phyloP scores from a whole-genome alignment of 2,888 invertebrate species.

The Drosophila cognata region DNA sequence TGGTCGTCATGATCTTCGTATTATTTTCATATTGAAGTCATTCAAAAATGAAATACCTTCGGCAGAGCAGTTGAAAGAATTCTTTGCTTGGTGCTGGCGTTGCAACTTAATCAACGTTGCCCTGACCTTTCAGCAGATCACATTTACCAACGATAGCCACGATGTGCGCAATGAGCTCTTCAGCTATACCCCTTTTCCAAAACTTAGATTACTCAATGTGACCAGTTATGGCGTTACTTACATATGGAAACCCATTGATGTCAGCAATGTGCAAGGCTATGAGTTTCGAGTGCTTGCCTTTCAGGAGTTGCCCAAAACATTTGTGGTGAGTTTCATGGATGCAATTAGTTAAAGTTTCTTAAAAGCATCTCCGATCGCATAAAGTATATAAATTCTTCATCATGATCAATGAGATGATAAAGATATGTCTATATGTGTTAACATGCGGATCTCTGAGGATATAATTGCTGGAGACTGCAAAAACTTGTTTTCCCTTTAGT shows the following conservation, averaged over 20 bases:
- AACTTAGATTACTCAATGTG: constrained; percentile 35
- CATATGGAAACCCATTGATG: constrained; percentile 17
- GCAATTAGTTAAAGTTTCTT: no score
- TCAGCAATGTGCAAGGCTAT: constrained; percentile 46
- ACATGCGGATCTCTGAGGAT: no score
- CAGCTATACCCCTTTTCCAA: constrained; percentile 58
- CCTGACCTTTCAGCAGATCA: constrained; percentile 22
- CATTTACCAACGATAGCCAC: not conserved
- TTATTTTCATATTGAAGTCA: constrained; percentile 27
- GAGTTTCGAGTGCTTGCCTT: constrained; percentile 51
- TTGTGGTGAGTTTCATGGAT: no score
- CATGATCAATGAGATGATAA: no score
- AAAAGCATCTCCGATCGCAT: no score
- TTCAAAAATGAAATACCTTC: not conserved
- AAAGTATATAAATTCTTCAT: no score
- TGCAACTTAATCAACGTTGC: constrained; percentile 47
- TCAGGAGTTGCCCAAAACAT: constrained; percentile 2
- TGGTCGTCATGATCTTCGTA: constrained; percentile 32
- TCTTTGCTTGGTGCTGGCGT: constrained; percentile 63
- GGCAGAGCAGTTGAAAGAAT: constrained; percentile 3
- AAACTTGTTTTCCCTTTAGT: no score
- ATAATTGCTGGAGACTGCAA: no score
- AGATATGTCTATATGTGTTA: no score
- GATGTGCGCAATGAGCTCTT: constrained; percentile 29
- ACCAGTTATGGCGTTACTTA: constrained; percentile 25